Percentiles rank a stretch among this genome's conserved stretches.
Evolutionary conservation across 1,140 invertebrate genomes (phyloP).

Genomic region (Saccostrea echinata): DNA sequence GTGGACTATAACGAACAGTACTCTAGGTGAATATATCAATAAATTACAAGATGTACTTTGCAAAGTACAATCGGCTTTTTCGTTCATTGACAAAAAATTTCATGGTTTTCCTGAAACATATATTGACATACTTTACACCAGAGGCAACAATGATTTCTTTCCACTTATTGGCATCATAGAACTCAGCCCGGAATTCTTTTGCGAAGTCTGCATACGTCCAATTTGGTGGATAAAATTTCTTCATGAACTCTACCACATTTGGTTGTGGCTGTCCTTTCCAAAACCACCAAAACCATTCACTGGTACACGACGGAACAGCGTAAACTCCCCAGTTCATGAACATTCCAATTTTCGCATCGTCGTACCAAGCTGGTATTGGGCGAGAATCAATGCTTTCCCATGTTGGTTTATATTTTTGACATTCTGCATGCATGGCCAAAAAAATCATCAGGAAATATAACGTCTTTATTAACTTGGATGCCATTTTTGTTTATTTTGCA

Average conservation of each 20-base stretch:
- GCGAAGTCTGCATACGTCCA: slow-evolving; percentile 74
- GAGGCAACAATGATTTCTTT: slow-evolving; percentile 68
- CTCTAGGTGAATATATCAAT: too few relatives aligned
- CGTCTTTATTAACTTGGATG: not conserved
- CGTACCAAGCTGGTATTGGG: slow-evolving; percentile 27
- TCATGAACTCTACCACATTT: slow-evolving; percentile 68
- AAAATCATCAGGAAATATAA: not conserved
- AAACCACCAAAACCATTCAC: slow-evolving; percentile 39
- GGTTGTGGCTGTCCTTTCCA: not conserved
- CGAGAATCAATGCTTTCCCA: slow-evolving; percentile 38
- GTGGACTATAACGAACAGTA: too few relatives aligned
- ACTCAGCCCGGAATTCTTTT: slow-evolving; percentile 64
- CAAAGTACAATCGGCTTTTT: too few relatives aligned
- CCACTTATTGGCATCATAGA: slow-evolving; percentile 69
- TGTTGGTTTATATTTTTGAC: slow-evolving; percentile 34
- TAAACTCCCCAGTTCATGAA: slow-evolving; percentile 42
- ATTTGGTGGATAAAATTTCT: slow-evolving; percentile 66
- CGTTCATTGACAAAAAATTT: too few relatives aligned
- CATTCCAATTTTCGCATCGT: slow-evolving; percentile 44
- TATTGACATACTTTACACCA: slow-evolving; percentile 64
- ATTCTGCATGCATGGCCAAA: not conserved
- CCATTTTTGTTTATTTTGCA: not conserved
- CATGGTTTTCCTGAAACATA: too few relatives aligned
- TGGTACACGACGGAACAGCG: not conserved
- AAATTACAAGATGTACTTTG: too few relatives aligned